These are phyloP conservation scores for Galerucella calmariensis DNA, from an alignment of 2,888 invertebrate species.

Conservation along the genomic window DNA sequence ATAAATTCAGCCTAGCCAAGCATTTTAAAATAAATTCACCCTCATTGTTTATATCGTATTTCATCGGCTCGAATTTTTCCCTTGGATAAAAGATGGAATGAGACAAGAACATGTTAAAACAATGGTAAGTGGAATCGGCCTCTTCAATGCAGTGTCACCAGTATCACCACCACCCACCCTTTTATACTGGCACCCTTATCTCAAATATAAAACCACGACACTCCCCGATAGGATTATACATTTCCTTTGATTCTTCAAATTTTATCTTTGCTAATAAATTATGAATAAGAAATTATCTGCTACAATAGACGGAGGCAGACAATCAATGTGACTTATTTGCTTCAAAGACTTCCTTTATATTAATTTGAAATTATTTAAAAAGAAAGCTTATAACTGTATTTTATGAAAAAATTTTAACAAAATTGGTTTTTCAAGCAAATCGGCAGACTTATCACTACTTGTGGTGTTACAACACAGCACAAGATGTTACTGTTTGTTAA, in stretches of 20 bases:
- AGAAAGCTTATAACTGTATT: background rate
- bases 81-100: conserved; percentile 56
- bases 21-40: conserved; percentile 55
- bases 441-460: too few relatives aligned
- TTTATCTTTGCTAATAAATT: conserved; percentile 41
- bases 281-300: conserved; percentile 38
- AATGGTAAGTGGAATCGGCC: conserved; percentile 57
- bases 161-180: conserved; percentile 35
- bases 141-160: conserved; percentile 50
- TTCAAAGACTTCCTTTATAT: conserved; percentile 18
- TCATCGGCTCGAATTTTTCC: conserved; percentile 55
- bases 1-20: conserved; percentile 40
- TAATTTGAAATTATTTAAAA: background rate
- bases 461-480: too few relatives aligned
- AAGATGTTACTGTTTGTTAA: too few relatives aligned
- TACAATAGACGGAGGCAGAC: conserved; percentile 33
- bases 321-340: conserved; percentile 32
- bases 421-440: too few relatives aligned
- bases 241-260: conserved; percentile 46
- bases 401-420: too few relatives aligned
- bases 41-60: conserved; percentile 55
- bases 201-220: conserved; percentile 43
- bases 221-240: conserved; percentile 43
- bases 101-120: conserved; percentile 61
- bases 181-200: conserved; percentile 57